Evolutionary conservation across 2,113 vertebrate species (phyloP).

Genomic region (Elachura formosa): DNA sequence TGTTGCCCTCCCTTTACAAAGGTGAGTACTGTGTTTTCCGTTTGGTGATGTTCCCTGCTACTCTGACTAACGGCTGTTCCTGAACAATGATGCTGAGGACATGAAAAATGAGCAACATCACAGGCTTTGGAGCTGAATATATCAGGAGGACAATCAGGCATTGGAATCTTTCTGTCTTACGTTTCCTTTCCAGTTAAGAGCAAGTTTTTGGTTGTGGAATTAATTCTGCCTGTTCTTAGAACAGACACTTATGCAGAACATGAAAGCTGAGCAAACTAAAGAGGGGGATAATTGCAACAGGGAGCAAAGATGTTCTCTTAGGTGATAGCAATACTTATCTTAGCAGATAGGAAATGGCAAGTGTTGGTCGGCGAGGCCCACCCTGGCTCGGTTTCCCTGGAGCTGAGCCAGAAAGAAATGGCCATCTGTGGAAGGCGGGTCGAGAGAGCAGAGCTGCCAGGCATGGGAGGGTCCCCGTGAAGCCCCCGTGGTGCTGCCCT

Average conservation of each 20-base stretch:
- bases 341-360: neutral
- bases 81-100: neutral
- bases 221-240: neutral
- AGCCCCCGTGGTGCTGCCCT: neutral
- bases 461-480: fast-evolving
- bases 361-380: neutral
- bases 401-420: neutral
- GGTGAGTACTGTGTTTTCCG: neutral
- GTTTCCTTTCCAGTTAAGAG: neutral
- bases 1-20: neutral
- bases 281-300: neutral
- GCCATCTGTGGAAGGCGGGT: neutral
- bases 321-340: neutral
- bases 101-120: neutral
- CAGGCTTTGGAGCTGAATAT: neutral
- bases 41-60: neutral
- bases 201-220: neutral
- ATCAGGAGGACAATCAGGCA: neutral
- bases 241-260: neutral
- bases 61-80: neutral
- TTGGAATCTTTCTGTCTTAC: neutral
- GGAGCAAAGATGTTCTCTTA: neutral
- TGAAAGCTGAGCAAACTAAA: neutral
- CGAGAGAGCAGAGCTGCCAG: neutral
- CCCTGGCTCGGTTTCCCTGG: neutral